These are phyloP conservation scores for Orthonyx spaldingii DNA, from an alignment of 2,113 vertebrate genomes.

Conservation along the genomic window DNA sequence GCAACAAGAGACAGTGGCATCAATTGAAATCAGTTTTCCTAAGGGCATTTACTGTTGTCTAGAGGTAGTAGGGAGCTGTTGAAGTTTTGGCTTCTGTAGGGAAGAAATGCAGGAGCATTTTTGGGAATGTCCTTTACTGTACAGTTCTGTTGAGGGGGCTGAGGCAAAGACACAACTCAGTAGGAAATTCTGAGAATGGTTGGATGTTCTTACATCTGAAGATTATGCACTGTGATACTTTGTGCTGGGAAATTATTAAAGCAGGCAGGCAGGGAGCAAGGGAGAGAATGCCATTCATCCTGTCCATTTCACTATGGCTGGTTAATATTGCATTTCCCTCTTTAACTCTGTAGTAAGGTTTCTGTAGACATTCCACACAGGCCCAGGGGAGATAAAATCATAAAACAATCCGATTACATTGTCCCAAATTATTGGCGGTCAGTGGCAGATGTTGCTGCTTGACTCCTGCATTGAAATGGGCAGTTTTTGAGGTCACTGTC, in stretches of 20 bases:
- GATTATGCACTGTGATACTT: not conserved
- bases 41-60: not conserved
- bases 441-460: not conserved
- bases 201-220: not conserved
- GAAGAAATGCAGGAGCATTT: not conserved
- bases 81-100: not conserved
- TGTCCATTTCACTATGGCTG: not conserved
- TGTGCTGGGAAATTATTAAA: not conserved
- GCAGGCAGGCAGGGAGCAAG: not conserved
- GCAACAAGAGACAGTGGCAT: not conserved
- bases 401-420: not conserved
- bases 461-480: not conserved
- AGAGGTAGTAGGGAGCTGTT: not conserved
- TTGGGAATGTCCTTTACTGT: not conserved
- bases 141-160: not conserved
- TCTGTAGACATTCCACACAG: not conserved
- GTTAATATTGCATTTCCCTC: not conserved
- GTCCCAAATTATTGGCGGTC: not conserved
- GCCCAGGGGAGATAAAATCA: accelerated
- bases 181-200: not conserved
- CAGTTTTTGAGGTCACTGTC: not conserved
- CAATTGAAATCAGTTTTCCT: not conserved
- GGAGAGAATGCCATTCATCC: not conserved
- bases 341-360: not conserved
- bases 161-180: not conserved